Base-by-base conservation (phyloP, 2,113 vertebrate species). In the Isurus oxyrinchus region DNA sequence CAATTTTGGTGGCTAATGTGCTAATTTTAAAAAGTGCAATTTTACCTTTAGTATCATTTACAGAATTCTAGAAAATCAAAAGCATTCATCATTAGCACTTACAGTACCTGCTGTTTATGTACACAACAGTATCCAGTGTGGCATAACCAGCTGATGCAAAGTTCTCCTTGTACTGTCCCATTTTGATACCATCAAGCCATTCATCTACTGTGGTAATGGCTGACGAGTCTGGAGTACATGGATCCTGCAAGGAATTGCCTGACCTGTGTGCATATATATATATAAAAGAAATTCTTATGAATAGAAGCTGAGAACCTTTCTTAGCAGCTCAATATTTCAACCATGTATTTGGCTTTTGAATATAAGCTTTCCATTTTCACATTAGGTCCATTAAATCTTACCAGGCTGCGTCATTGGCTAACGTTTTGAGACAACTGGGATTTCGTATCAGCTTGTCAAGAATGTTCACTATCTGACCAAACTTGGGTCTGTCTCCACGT, bases 91-190 rank as follows among this genome's bases (percentile, higher is more conserved):
- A 44, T 67, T 14, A 95, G 49, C n/a, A 27, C 44, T 72, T 55
- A 95, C 94, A 95, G 67, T 97, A 98, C 98, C 98, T 98, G 97
- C 98, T 96, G 97, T 97, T 98, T 97, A 98, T 97, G 97, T 98
- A 98, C 88, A 98, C 97, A 96, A 98, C 97, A 86, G 98, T 98
- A 96, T 98, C 98, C 97, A 98, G 97, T 61, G 98, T 98, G 97
- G 98, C 97, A 72, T 98, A 98, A 96, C 98, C 98, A n/a, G 98
- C 97, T 87, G 97, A 97, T 97, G 98, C 97, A 96, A 98, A 98
- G 97, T 97, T 98, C 53, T 98, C 98, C 96, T 98, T 98, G 96
- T 98, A 98, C 96, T 98, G 98, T 90, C 97, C 98, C 98, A 98
- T 98, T 97, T 98, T 98, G 97, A 98, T 97, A 97, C 97, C 98